Evolutionary conservation across 2,888 invertebrate genomes (phyloP).

Genomic region (Adela reaumurella): DNA sequence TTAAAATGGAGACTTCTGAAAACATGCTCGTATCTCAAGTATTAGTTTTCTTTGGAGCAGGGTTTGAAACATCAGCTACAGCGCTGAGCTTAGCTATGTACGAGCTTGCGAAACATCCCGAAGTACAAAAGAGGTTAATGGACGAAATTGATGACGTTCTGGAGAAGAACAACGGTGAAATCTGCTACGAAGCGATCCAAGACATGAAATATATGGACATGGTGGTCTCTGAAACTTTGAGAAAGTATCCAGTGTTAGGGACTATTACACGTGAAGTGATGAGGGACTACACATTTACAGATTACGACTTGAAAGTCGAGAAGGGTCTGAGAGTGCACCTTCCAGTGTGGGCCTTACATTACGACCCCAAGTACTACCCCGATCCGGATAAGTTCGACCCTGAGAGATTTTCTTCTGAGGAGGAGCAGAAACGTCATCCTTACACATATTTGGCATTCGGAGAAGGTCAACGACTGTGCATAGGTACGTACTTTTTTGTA

Average conservation of each 20-base stretch:
- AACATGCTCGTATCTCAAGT: neutral
- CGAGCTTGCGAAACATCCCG: neutral
- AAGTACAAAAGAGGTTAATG: neutral
- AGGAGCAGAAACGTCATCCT: neutral
- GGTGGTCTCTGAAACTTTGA: neutral
- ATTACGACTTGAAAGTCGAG: neutral
- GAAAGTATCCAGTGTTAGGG: neutral
- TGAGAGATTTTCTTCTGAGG: neutral
- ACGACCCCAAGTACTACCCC: neutral
- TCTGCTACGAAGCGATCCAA: neutral
- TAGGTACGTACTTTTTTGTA: neutral
- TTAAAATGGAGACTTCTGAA: neutral
- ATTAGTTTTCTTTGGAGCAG: neutral
- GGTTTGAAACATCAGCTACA: neutral
- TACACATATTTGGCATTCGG: neutral
- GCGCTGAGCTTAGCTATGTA: neutral
- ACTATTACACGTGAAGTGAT: neutral
- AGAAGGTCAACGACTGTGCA: neutral
- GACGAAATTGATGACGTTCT: neutral
- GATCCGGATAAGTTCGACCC: neutral
- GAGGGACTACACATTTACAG: neutral
- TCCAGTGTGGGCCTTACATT: neutral
- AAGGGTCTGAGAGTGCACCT: neutral
- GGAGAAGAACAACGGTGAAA: neutral
- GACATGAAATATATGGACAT: neutral